Base-by-base conservation (phyloP, 35 echinoderm and acorn worm species). In the Patiria miniata region DNA sequence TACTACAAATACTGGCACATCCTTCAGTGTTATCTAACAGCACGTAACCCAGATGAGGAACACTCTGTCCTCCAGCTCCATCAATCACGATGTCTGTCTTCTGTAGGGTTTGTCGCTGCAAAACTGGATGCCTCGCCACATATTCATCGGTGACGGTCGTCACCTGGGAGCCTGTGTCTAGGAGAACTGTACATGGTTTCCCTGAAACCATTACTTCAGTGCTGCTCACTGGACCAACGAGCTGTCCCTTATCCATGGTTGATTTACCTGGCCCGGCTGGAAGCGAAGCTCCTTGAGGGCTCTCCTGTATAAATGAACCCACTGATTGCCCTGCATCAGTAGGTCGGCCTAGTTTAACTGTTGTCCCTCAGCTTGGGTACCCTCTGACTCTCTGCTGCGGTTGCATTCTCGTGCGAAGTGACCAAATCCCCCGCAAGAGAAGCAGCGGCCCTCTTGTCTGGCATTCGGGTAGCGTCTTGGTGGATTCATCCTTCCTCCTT, bases 111-210 rank as follows among this genome's bases (percentile, higher is more conserved):
- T 36, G n/a, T 4, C n/a, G 50, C 16, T 15, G 15, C 12, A 83
- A n/a, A 7, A 15, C 21, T 0, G 81, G 81, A 18, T 60, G 81
- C 0, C 12, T 6, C 26, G 26, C 0, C 2, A 57, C 23, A 60
- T 2, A 83, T 10, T 56, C 81, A 47, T 15, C 23, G 1, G 81
- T 28, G 36, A 83, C 50, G 2, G 68, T 81, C 0, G 76, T 81
- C 5, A 88, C 86, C 33, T 88, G 77, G 36, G 86, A 88, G 12
- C 86, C 77, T 3, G 73, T 88, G 32, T 82, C 86, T 19, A 88
- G 47, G 0, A 88, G 1, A 23, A 77, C 77, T 51, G 5, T 12
- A 22, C 69, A 51, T 15, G 1, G 18, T 21, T 22, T 88, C 8
- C 28, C 77, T 12, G 33, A 79, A 18, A 88, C 50, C 19, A 9